Percentiles rank a stretch among this genome's conserved stretches.
Evolutionary conservation across 2,113 vertebrate genomes (phyloP).

Genomic region (Pachyramphus minor): DNA sequence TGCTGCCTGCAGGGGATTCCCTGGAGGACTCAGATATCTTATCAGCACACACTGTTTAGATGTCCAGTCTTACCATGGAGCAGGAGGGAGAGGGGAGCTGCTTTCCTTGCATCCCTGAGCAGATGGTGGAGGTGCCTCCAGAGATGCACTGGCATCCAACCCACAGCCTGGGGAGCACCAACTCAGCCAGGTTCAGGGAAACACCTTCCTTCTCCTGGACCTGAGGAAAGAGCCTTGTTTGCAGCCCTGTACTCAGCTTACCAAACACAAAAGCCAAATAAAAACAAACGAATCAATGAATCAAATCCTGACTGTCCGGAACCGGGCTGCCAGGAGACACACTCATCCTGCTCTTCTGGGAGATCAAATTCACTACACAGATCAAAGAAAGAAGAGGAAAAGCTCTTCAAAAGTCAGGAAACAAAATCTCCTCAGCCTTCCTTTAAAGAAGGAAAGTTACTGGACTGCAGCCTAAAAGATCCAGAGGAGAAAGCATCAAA

Average conservation of each 20-base stretch:
- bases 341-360: slow-evolving; percentile 53
- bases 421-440: slow-evolving; percentile 56
- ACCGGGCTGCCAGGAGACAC: background rate
- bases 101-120: background rate
- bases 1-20: background rate
- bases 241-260: background rate
- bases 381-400: slow-evolving; percentile 66
- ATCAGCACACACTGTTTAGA: background rate
- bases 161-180: background rate
- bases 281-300: slow-evolving; percentile 51
- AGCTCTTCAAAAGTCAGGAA: slow-evolving; percentile 64
- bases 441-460: slow-evolving; percentile 66
- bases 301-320: slow-evolving; percentile 40
- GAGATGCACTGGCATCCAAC: background rate
- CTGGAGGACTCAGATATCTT: background rate
- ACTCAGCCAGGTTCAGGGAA: background rate
- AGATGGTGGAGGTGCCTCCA: background rate
- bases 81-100: background rate
- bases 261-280: slow-evolving; percentile 23
- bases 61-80: background rate
- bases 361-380: slow-evolving; percentile 61
- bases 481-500: slow-evolving; percentile 52
- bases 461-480: slow-evolving; percentile 58
- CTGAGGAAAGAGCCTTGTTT: background rate
- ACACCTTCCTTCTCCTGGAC: background rate